phyloP scores from a whole-genome alignment of 2,113 vertebrate species.

The Proteles cristata region DNA sequence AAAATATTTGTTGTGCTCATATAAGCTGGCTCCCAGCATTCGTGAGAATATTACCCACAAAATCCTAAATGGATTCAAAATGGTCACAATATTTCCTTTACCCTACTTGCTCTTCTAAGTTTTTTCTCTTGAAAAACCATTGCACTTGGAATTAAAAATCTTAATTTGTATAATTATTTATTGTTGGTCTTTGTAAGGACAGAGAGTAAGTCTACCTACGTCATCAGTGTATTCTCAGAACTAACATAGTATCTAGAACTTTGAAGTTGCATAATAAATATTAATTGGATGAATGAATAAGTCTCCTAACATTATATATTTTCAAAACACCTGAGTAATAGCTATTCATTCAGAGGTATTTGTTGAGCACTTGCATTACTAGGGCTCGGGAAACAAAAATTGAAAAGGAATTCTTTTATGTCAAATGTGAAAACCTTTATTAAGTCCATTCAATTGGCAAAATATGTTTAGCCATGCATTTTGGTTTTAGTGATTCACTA shows the following conservation, averaged over 20 bases:
- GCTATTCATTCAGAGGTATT: neutral
- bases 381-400: neutral
- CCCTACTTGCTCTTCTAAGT: neutral
- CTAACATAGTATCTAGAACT: neutral
- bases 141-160: neutral
- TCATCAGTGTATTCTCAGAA: neutral
- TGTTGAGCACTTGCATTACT: neutral
- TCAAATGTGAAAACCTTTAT: neutral
- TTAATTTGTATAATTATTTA: slow-evolving; percentile 30
- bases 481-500: neutral
- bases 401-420: neutral
- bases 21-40: neutral
- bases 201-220: neutral
- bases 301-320: neutral
- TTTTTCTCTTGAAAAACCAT: slow-evolving; percentile 35
- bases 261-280: neutral
- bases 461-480: neutral
- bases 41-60: neutral
- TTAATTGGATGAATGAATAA: neutral
- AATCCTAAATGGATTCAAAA: neutral
- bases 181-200: neutral
- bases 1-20: neutral
- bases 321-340: neutral
- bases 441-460: neutral
- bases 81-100: neutral